Conservation (phyloP, 1,140 invertebrate genomes). For the Diabrotica undecimpunctata region DNA sequence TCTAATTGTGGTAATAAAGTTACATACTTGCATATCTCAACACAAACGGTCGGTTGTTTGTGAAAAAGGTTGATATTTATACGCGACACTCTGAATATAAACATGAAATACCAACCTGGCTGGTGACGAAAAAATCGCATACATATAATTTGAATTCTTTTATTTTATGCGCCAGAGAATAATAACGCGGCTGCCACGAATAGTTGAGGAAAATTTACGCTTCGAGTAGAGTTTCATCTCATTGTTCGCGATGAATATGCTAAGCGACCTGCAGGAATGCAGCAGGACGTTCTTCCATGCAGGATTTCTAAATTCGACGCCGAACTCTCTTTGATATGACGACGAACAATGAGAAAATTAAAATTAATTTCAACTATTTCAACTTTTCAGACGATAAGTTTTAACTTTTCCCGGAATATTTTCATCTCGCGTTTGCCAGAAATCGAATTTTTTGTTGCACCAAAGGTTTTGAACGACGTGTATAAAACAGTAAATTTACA, state of each 20-base stretch:
- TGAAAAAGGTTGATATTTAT: constrained; percentile 36
- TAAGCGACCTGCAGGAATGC: constrained; percentile 39
- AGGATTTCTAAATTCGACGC: constrained; percentile 28
- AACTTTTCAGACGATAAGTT: too few relatives aligned
- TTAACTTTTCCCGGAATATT: too few relatives aligned
- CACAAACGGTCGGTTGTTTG: constrained; percentile 25
- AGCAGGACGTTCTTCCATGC: constrained; percentile 29
- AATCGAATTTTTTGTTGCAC: too few relatives aligned
- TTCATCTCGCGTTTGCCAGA: too few relatives aligned
- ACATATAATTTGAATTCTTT: constrained; percentile 47
- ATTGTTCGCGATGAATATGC: constrained; percentile 47
- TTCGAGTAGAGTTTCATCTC: constrained; percentile 36
- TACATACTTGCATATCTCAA: constrained; percentile 38
- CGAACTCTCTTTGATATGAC: background rate
- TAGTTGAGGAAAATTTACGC: constrained; percentile 46
- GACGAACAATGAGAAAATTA: too few relatives aligned
- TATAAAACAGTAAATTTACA: too few relatives aligned
- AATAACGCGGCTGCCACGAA: constrained; percentile 44
- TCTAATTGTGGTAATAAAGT: constrained; percentile 43
- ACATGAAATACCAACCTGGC: constrained; percentile 45
- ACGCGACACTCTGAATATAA: constrained; percentile 41
- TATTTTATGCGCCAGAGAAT: constrained; percentile 43
- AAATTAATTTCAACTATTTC: too few relatives aligned
- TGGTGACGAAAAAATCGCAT: constrained; percentile 46
- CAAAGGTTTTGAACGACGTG: too few relatives aligned